Evolutionary conservation across 2,888 invertebrate species (phyloP).

Genomic region (Volucella zonaria): DNA sequence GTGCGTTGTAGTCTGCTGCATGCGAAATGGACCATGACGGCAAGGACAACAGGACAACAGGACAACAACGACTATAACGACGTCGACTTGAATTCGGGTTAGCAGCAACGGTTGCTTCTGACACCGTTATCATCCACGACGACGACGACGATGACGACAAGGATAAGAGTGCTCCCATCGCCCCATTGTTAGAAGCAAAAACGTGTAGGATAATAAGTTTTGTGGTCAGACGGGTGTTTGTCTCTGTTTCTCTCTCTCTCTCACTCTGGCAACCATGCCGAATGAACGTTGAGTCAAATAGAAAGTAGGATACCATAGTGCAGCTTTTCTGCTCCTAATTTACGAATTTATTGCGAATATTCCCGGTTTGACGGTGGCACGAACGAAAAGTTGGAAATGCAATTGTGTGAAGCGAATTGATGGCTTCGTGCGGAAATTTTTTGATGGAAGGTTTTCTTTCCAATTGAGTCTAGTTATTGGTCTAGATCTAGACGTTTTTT

Average conservation of each 20-base stretch:
- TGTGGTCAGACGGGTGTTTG: constrained; percentile 48
- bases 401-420: constrained; percentile 70
- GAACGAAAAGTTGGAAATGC: constrained; percentile 37
- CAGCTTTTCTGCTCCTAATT: constrained; percentile 65
- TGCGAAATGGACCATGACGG: constrained; percentile 68
- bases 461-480: constrained; percentile 12
- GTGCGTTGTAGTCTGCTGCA: constrained; percentile 68
- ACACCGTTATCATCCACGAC: constrained; percentile 44
- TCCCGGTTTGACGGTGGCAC: constrained; percentile 20
- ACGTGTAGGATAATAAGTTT: constrained; percentile 68
- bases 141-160: background rate
- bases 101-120: constrained; percentile 57
- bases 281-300: constrained; percentile 45
- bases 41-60: no score
- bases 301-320: constrained; percentile 57
- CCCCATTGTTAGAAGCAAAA: constrained; percentile 66
- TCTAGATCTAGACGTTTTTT: background rate
- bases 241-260: background rate
- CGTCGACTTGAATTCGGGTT: constrained; percentile 55
- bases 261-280: background rate
- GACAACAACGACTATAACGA: no score
- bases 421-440: constrained; percentile 60
- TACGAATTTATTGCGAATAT: constrained; percentile 72
- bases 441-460: constrained; percentile 25
- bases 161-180: background rate